phyloP scores from a whole-genome alignment of 2,797 vertebrate genomes.

The Rhabdomys pumilio region DNA sequence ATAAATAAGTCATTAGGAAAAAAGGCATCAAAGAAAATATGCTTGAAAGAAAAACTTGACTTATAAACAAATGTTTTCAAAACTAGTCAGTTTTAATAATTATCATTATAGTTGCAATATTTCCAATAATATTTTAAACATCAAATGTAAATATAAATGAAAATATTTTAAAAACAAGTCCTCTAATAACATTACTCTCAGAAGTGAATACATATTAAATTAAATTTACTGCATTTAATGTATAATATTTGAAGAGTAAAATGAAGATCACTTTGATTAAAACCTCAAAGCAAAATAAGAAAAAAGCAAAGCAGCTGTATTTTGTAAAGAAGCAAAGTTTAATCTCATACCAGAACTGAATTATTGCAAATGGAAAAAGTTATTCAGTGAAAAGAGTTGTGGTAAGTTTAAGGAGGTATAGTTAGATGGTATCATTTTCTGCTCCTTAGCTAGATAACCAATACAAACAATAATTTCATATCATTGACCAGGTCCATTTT shows the following conservation, averaged over 20 bases:
- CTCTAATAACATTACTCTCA: not conserved
- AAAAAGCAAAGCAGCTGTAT: not conserved
- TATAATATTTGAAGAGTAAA: not conserved
- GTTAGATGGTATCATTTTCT: not conserved
- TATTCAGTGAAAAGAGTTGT: not conserved
- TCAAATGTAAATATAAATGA: not conserved
- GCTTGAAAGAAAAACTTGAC: not conserved
- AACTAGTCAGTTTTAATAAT: not conserved
- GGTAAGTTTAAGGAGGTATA: not conserved
- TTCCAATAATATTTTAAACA: not conserved
- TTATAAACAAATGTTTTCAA: slow-evolving; percentile 14
- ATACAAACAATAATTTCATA: not conserved
- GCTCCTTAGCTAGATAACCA: not conserved
- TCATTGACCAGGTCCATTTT: not conserved
- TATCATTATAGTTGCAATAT: not conserved
- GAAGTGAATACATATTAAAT: not conserved
- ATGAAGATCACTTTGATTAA: not conserved
- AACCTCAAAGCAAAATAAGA: not conserved
- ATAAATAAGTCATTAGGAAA: not conserved
- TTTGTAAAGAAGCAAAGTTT: not conserved
- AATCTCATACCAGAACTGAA: not conserved
- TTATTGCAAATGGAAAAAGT: not conserved
- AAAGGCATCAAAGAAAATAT: not conserved
- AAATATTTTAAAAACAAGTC: slow-evolving; percentile 4
- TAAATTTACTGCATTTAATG: not conserved